These are phyloP conservation scores for Oncopodura yosiiana DNA, from an alignment of 1,140 invertebrate species.

Conservation along the genomic window DNA sequence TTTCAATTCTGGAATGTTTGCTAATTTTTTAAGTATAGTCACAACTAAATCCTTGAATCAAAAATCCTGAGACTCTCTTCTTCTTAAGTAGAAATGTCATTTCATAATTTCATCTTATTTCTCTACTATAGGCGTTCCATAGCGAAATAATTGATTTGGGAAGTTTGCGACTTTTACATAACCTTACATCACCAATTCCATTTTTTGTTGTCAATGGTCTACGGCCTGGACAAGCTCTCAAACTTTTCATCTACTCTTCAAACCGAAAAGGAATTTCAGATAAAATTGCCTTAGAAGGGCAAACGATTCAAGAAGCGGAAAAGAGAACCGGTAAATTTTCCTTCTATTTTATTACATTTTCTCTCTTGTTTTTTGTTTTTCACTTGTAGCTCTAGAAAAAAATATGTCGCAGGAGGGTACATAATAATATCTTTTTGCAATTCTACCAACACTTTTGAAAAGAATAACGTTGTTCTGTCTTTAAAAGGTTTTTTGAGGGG, in stretches of 20 bases:
- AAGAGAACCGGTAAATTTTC: conserved; percentile 62
- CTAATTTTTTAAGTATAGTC: too few relatives aligned
- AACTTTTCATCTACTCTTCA: conserved; percentile 63
- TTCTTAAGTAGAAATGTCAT: background rate
- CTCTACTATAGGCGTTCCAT: conserved; percentile 55
- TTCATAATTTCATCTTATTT: background rate
- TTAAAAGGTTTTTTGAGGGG: too few relatives aligned
- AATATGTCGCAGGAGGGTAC: too few relatives aligned
- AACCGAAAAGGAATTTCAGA: conserved; percentile 78
- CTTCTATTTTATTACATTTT: conserved; percentile 11
- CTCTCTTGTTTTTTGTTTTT: background rate
- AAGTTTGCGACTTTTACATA: conserved; percentile 52
- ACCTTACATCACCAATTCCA: conserved; percentile 56
- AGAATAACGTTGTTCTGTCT: too few relatives aligned
- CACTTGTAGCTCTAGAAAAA: background rate
- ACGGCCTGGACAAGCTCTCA: conserved; percentile 55
- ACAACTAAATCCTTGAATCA: too few relatives aligned
- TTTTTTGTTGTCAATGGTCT: conserved; percentile 57
- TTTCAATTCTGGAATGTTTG: too few relatives aligned
- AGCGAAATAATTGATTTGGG: conserved; percentile 62
- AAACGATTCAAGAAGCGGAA: conserved; percentile 62
- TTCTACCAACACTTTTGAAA: too few relatives aligned
- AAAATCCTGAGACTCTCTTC: too few relatives aligned
- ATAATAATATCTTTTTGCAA: too few relatives aligned
- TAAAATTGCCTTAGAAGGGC: conserved; percentile 48